Conservation (phyloP, 2,888 invertebrate genomes). For the Drosophila engyochracea region DNA sequence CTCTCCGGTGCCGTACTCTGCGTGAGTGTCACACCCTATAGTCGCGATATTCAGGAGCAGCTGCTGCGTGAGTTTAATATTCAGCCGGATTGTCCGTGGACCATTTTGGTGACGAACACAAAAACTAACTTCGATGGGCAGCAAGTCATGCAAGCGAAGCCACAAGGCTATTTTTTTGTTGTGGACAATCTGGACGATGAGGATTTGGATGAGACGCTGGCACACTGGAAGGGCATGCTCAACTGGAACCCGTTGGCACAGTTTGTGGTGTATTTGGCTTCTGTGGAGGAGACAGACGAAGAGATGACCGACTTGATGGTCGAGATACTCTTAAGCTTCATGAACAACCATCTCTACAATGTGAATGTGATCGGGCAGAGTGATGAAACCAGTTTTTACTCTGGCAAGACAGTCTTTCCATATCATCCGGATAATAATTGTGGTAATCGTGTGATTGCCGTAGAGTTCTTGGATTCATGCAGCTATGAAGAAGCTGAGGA, state of each 20-base stretch:
- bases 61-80: constrained; percentile 65
- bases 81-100: constrained; percentile 61
- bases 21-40: constrained; percentile 59
- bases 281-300: constrained; percentile 78
- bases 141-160: constrained; percentile 74
- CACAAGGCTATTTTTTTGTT: constrained; percentile 83
- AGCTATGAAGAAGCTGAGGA: constrained; percentile 53
- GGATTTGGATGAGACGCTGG: constrained; percentile 79
- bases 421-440: constrained; percentile 83
- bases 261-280: constrained; percentile 80
- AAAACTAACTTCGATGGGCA: neutral
- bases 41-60: constrained; percentile 59
- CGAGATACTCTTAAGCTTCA: constrained; percentile 77
- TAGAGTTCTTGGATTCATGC: constrained; percentile 80
- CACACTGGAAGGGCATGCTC: constrained; percentile 74
- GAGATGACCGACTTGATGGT: constrained; percentile 82
- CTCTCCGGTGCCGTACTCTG: constrained; percentile 79
- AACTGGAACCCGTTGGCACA: constrained; percentile 85
- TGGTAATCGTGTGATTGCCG: constrained; percentile 78
- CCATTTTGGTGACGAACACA: constrained; percentile 59
- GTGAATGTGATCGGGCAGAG: constrained; percentile 82
- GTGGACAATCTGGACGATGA: constrained; percentile 78
- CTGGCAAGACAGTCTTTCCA: constrained; percentile 82
- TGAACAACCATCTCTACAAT: constrained; percentile 82
- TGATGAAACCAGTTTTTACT: constrained; percentile 70